A percentile compares a stretch with the other conserved stretches of the same genome.
These are phyloP conservation scores for Vanessa cardui DNA, from an alignment of 2,888 invertebrate genomes.

Conservation along the genomic window DNA sequence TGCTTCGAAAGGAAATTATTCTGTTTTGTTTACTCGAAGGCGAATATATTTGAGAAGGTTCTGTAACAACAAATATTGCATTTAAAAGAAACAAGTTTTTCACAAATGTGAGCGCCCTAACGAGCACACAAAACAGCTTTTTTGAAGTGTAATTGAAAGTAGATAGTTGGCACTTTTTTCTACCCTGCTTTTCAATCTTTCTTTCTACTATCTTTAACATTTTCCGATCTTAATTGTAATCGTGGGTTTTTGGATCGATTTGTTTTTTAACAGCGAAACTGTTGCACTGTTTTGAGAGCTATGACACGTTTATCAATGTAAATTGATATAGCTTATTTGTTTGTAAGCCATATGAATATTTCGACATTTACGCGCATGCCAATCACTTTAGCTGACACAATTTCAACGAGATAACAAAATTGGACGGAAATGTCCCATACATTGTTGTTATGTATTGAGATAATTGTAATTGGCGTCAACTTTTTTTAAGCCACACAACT, in stretches of 20 bases:
- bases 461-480: no score
- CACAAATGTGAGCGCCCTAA: not conserved
- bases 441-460: no score
- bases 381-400: constrained; percentile 38
- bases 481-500: no score
- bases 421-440: constrained; percentile 24
- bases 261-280: constrained; percentile 1
- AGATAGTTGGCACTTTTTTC: not conserved
- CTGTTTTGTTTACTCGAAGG: no score
- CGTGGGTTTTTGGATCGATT: not conserved
- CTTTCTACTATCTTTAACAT: constrained; percentile 10
- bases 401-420: constrained; percentile 29
- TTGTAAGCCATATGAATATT: constrained; percentile 15
- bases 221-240: not conserved
- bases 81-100: not conserved
- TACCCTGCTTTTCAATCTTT: not conserved
- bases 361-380: constrained; percentile 28
- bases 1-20: no score
- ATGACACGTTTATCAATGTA: constrained; percentile 19
- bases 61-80: no score
- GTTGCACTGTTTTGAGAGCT: constrained; percentile 19
- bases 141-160: not conserved
- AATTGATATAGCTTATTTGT: not conserved
- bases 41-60: no score
- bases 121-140: not conserved